Percentiles rank a stretch among this genome's conserved stretches.
These are phyloP conservation scores for Ophthalmolycus amberensis DNA, from an alignment of 2,113 vertebrate species.

Conservation along the genomic window DNA sequence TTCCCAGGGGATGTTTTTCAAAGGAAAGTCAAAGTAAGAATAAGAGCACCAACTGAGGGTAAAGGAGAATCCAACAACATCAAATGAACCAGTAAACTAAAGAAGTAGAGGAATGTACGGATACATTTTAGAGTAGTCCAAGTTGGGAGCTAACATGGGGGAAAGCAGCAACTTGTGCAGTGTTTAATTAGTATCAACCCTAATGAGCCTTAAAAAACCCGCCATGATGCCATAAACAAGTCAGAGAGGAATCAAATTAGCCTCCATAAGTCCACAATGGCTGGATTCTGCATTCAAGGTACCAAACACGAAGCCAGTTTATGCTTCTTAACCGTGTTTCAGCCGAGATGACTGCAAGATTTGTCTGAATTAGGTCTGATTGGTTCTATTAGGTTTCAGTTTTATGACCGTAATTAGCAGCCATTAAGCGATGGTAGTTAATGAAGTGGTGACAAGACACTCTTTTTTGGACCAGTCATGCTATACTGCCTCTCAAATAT, in stretches of 20 bases:
- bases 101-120: not conserved
- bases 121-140: not conserved
- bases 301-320: not conserved
- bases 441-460: conserved; percentile 31
- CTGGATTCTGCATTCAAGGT: not conserved
- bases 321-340: not conserved
- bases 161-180: not conserved
- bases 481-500: conserved; percentile 1
- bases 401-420: conserved; percentile 18
- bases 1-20: not conserved
- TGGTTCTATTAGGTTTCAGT: not conserved
- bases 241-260: not conserved
- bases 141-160: not conserved
- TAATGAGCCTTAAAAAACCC: not conserved
- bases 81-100: not conserved
- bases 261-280: not conserved
- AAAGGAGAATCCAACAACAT: not conserved
- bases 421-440: conserved; percentile 12
- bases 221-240: not conserved
- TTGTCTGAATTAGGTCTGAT: conserved; percentile 21
- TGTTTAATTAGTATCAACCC: not conserved
- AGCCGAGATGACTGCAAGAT: not conserved
- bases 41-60: not conserved
- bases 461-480: not conserved
- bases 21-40: not conserved